These are phyloP conservation scores for Trachythela sp. DNA, from an alignment of 64 coral and sea anemone species.

Conservation along the genomic window DNA sequence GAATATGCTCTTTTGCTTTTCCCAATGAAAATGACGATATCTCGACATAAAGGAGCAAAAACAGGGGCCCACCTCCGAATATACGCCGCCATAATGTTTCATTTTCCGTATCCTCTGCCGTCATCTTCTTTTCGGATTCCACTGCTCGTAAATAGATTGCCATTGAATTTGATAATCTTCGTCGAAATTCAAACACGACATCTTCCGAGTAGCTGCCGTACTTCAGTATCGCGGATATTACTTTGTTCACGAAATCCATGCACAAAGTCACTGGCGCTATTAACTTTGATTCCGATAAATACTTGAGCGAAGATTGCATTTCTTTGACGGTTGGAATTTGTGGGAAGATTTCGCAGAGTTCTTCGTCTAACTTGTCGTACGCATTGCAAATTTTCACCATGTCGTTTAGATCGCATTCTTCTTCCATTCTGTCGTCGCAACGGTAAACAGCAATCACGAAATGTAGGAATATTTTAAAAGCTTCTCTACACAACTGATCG, in stretches of 20 bases:
- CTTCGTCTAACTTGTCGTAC: not conserved
- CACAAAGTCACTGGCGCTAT: not conserved
- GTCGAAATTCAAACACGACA: not conserved
- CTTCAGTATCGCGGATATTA: not conserved
- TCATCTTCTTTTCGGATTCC: not conserved
- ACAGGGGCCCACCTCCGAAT: not conserved
- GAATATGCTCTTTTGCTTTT: not conserved
- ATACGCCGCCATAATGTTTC: not conserved
- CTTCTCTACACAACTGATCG: not conserved
- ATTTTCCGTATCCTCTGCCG: not conserved
- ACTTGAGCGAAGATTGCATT: not conserved
- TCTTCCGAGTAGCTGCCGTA: not conserved
- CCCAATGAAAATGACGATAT: not conserved
- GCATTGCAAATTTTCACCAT: not conserved
- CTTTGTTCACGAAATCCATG: slow-evolving; percentile 8
- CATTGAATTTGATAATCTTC: not conserved
- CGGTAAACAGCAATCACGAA: not conserved
- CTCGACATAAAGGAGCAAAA: not conserved
- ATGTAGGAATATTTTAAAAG: not conserved
- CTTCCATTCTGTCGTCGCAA: not conserved
- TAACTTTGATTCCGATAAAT: not conserved
- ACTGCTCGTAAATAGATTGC: not conserved
- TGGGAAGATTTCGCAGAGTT: not conserved
- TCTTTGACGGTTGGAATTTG: not conserved
- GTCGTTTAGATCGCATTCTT: not conserved